Conservation (phyloP, 2,797 vertebrate genomes). For the Erpetoichthys calabaricus region DNA sequence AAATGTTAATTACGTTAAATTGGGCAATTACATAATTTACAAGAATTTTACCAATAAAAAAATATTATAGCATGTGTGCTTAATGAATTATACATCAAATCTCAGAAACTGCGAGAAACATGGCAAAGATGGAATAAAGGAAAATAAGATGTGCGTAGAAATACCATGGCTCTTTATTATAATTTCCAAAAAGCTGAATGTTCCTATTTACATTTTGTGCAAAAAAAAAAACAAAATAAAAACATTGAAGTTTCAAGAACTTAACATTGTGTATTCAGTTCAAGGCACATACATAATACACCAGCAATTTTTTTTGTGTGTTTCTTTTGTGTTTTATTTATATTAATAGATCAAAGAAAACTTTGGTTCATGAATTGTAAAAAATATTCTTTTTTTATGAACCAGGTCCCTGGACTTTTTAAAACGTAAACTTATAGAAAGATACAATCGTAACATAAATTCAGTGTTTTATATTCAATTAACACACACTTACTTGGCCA, state of each 20-base stretch:
- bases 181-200: conserved; percentile 55
- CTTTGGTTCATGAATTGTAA: conserved; percentile 56
- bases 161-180: conserved; percentile 61
- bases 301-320: conserved; percentile 43
- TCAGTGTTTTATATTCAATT: too few relatives aligned
- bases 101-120: too few relatives aligned
- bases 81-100: too few relatives aligned
- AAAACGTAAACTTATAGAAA: too few relatives aligned
- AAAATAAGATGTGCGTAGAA: not conserved
- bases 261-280: conserved; percentile 71
- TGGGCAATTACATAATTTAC: too few relatives aligned
- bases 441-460: too few relatives aligned
- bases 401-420: not conserved
- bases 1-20: too few relatives aligned
- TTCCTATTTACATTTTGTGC: conserved; percentile 70
- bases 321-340: too few relatives aligned
- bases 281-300: conserved; percentile 73
- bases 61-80: too few relatives aligned
- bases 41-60: too few relatives aligned
- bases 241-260: conserved; percentile 71
- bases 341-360: conserved; percentile 20
- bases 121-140: too few relatives aligned
- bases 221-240: conserved; percentile 26
- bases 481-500: too few relatives aligned
- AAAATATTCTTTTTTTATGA: not conserved